phyloP scores from a whole-genome alignment of 1,140 invertebrate species.

The Aporrectodea caliginosa region DNA sequence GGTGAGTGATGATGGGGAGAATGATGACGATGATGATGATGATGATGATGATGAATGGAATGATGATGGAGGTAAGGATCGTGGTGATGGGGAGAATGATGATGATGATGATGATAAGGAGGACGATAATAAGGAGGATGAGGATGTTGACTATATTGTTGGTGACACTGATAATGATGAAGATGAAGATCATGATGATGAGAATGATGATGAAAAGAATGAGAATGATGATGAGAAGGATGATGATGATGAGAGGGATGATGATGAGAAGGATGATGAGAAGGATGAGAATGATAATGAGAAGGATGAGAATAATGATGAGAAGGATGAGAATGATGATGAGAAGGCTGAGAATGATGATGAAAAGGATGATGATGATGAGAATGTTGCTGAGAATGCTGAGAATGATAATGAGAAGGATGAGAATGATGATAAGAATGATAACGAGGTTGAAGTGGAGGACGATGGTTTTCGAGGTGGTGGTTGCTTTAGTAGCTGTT shows the following conservation, averaged over 20 bases:
- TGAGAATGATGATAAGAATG: no score
- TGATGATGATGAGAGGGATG: neutral
- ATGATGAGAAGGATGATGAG: no score
- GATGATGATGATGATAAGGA: neutral
- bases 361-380: no score
- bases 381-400: no score
- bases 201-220: neutral
- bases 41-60: neutral
- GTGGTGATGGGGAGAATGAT: neutral
- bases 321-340: no score
- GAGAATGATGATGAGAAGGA: neutral
- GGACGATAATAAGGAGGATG: neutral
- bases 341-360: no score
- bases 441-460: no score
- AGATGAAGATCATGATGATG: neutral
- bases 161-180: neutral
- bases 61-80: neutral
- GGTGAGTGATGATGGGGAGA: neutral
- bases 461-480: no score
- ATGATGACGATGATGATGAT: slow-evolving; percentile 5
- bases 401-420: no score
- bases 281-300: no score
- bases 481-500: no score
- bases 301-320: no score
- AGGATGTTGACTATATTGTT: neutral